These are phyloP conservation scores for Cheilosia pagana DNA, from an alignment of 2,888 invertebrate species.

Conservation along the genomic window DNA sequence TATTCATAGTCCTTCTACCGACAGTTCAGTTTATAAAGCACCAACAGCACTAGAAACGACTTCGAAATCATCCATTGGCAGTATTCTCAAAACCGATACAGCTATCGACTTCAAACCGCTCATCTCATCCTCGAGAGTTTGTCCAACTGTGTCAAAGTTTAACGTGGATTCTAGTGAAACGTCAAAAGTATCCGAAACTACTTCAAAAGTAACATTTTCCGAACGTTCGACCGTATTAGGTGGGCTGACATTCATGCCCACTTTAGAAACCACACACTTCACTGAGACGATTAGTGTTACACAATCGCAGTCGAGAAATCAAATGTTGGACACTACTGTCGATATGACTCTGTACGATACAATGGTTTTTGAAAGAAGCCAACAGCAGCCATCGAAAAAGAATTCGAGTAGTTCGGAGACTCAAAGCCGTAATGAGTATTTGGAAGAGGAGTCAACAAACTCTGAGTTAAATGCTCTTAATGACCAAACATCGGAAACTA, in stretches of 20 bases:
- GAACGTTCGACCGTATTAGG: constrained; percentile 80
- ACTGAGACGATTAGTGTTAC: constrained; percentile 22
- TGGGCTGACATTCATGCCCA: constrained; percentile 74
- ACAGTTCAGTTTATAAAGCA: neutral
- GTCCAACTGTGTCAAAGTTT: constrained; percentile 75
- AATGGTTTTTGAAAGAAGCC: constrained; percentile 70
- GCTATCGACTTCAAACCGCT: constrained; percentile 78
- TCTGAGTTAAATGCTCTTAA: constrained; percentile 21
- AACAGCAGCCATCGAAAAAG: constrained; percentile 5
- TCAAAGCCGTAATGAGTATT: constrained; percentile 27
- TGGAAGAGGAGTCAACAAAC: constrained; percentile 1
- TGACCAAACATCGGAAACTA: constrained; percentile 2
- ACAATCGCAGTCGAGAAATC: constrained; percentile 43
- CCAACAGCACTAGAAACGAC: neutral
- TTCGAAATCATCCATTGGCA: neutral
- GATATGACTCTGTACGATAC: constrained; percentile 80
- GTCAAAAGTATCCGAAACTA: constrained; percentile 1
- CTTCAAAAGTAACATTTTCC: constrained; percentile 76
- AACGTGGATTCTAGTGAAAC: neutral
- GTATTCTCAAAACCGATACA: constrained; percentile 45
- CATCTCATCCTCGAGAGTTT: constrained; percentile 80
- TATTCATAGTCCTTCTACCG: constrained; percentile 32
- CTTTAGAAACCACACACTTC: constrained; percentile 25
- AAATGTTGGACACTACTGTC: constrained; percentile 79
- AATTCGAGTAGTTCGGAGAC: constrained; percentile 15